Evolutionary conservation across 2,113 vertebrate genomes (phyloP), one percentile per base, ranked within the genome.

Genomic region (Istiophorus platypterus): DNA sequence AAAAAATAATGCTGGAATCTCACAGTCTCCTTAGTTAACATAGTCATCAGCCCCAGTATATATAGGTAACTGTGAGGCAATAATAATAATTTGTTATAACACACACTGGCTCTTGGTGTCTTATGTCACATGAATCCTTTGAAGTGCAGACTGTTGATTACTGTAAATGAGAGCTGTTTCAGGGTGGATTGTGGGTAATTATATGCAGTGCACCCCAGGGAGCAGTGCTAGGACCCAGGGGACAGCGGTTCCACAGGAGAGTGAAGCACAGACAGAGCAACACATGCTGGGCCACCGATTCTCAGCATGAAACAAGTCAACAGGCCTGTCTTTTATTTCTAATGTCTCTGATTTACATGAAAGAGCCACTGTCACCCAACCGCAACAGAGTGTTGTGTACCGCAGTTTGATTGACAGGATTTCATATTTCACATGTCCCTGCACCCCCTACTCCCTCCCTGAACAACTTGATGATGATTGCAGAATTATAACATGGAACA

Each of bases 141-240:
- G 94, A 94, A 93, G 93, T 92, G 90, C 91, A 92, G 92, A 93
- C 91, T 94, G 94, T 94, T 94, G 92, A 94, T 94, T 94, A 93
- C 93, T 93, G 93, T 94, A 95, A 95, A 95, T 95, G 92, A 93
- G 93, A 90, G 93, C 92, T 92, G 91, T 94, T 94, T 95, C 94
- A 94, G 93, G 94, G 93, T 95, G 93, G 92, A 94, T 95, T 93
- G 92, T 95, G 94, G 92, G 92, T 94, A 95, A 95, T 95, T 95
- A 95, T 94, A 93, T 93, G 93, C 93, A 93, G 90, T 92, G 92
- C 92, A 95, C 93, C 81, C 92, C 80, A 85, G 93, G 93, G 93
- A 95, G 88, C 94, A 91, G 92, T 91, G 92, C 90, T 90, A 89
- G 81, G 84, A 88, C 94, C 89, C 92, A 89, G 73, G 93, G 92